Base-by-base conservation (phyloP, 2,113 vertebrate genomes). In the Solea solea region DNA sequence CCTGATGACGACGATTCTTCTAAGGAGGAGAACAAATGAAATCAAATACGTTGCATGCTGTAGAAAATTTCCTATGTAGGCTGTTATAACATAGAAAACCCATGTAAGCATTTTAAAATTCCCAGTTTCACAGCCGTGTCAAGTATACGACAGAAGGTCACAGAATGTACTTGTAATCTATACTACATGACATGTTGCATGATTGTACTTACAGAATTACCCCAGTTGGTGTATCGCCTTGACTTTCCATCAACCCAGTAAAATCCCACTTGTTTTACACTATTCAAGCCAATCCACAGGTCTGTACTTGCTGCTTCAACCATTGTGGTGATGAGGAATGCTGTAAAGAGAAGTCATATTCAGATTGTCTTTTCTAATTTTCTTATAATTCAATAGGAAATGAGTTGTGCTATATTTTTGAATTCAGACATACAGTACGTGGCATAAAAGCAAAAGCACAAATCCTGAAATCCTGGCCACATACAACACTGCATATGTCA, bases 271-370 rank as follows among this genome's bases (percentile, higher is more conserved):
- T 82, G 93, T 90, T 74, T 82, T 48, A 95, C 34, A 69, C 95
- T 93, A 74, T 94, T 96, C 81, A 99, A 85, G 73, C 97, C 97
- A 64, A 93, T 96, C 97, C 97, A 99, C 11, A 91, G 71, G 77
- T 95, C 91, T 52, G 65, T 48, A 25, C 27, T 42, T 45, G 83
- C 83, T 42, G 83, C 69, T 63, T 70, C 49, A 8, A 84, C 89
- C 83, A 96, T 90, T 15, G 86, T 91, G 57, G 90, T 93, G 9
- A 88, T 95, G 59, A 98, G 74, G 80, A 96, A 97, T 53, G 94
- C 97, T 99, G 53, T 39, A 80, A 76, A 61, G 21, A 48, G 45
- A 46, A 10, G 3, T 55, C 0, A 55, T 48, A 42, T 40, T 14
- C 1, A 39, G 3, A 1, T n/a, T n/a, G n/a, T n/a, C n/a, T n/a